A percentile compares a stretch with the other conserved stretches of the same genome.
Evolutionary conservation across 2,113 vertebrate genomes (phyloP).

Genomic region (Thryonomys swinderianus): DNA sequence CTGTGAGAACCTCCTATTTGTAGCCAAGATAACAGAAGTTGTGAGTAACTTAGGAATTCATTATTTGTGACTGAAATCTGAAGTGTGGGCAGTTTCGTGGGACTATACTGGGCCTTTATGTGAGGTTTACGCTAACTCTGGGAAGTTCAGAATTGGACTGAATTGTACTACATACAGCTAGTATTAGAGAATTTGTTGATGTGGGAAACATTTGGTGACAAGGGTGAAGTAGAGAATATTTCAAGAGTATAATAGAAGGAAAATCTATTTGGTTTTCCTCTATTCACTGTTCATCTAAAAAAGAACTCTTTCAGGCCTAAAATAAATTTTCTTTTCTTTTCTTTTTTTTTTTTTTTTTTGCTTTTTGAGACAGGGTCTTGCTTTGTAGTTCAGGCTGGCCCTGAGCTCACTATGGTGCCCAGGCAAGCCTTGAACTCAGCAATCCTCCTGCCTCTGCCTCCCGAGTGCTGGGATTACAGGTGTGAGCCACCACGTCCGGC

Average conservation of each 20-base stretch:
- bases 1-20: background rate
- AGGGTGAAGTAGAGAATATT: background rate
- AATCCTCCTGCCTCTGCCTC: too few species aligned
- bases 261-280: background rate
- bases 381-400: too few species aligned
- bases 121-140: background rate
- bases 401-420: too few species aligned
- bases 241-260: background rate
- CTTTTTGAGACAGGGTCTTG: too few species aligned
- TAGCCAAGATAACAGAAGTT: background rate
- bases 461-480: too few species aligned
- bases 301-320: constrained; percentile 9
- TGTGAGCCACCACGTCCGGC: too few species aligned
- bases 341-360: too few species aligned
- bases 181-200: background rate
- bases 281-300: constrained; percentile 17
- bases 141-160: background rate
- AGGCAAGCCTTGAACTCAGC: too few species aligned
- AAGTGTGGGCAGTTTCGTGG: background rate
- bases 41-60: background rate
- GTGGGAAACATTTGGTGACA: background rate
- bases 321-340: too few species aligned
- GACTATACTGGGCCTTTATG: too few species aligned
- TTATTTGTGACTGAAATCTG: background rate
- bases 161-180: background rate